A percentile compares a stretch with the other conserved stretches of the same genome.
phyloP scores from a whole-genome alignment of 2,888 invertebrate species.

The Campoplex nolae region DNA sequence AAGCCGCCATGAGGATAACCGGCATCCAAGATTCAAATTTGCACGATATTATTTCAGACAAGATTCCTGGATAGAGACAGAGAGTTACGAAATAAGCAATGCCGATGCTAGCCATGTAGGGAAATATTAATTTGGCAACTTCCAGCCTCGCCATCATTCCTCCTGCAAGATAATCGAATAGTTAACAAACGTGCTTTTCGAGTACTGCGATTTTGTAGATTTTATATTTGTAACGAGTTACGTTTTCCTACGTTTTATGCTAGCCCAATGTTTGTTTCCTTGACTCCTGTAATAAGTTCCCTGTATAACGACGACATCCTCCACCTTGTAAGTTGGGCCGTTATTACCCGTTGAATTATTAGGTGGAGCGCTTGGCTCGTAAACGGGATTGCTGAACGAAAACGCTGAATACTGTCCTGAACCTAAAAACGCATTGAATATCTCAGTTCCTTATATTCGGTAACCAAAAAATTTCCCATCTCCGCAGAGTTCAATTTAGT shows the following conservation, averaged over 20 bases:
- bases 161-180: constrained; percentile 84
- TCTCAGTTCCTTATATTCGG: background rate
- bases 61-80: constrained; percentile 95
- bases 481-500: background rate
- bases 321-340: constrained; percentile 90
- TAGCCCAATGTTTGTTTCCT: constrained; percentile 85
- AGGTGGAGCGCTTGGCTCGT: constrained; percentile 90
- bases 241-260: constrained; percentile 85
- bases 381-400: constrained; percentile 94
- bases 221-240: too few species aligned
- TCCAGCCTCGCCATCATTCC: constrained; percentile 91
- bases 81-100: constrained; percentile 96
- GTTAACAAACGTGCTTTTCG: background rate
- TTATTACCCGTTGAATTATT: constrained; percentile 84
- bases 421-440: constrained; percentile 75
- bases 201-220: background rate
- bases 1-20: constrained; percentile 94
- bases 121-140: constrained; percentile 94
- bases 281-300: constrained; percentile 83
- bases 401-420: constrained; percentile 87
- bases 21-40: constrained; percentile 95
- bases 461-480: too few species aligned
- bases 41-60: constrained; percentile 95
- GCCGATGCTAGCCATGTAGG: constrained; percentile 95
- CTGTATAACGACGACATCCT: constrained; percentile 90